These are phyloP conservation scores for Anguilla anguilla DNA, from an alignment of 2,797 vertebrate species.

Conservation along the genomic window DNA sequence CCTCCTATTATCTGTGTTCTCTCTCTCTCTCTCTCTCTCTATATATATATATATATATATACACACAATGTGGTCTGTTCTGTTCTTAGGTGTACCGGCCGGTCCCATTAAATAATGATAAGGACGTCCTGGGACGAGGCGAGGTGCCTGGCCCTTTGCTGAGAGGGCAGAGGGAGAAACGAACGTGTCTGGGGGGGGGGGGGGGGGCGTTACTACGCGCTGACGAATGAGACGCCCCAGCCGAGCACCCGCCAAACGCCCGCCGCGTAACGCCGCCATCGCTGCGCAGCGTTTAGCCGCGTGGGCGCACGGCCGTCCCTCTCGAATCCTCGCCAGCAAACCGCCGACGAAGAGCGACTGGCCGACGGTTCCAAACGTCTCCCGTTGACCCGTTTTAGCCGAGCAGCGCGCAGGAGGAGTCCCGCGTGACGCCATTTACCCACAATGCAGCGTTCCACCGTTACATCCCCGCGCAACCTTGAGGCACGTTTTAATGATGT, in stretches of 20 bases:
- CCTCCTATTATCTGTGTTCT: slow-evolving; percentile 66
- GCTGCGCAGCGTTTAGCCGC: slow-evolving; percentile 25
- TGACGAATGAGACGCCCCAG: slow-evolving; percentile 20
- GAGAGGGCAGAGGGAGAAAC: slow-evolving; percentile 38
- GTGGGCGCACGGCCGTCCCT: not conserved
- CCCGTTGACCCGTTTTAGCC: not conserved
- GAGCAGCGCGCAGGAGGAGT: not conserved
- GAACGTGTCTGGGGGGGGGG: slow-evolving; percentile 1
- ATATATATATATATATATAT: too few relatives aligned
- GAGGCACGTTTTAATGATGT: slow-evolving; percentile 31
- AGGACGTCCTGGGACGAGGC: slow-evolving; percentile 63
- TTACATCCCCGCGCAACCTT: slow-evolving; percentile 1
- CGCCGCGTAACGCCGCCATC: not conserved
- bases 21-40: slow-evolving; percentile 22
- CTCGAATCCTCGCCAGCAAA: not conserved
- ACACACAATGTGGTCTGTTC: slow-evolving; percentile 57
- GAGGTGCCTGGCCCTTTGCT: slow-evolving; percentile 57
- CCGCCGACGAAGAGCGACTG: not conserved
- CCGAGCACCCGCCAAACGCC: not conserved
- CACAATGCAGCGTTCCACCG: not conserved
- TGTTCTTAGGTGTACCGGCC: slow-evolving; percentile 50
- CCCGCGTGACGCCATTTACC: not conserved
- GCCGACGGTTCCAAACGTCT: not conserved
- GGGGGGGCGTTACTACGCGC: slow-evolving; percentile 2
- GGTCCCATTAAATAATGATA: slow-evolving; percentile 71